A percentile compares a stretch with the other conserved stretches of the same genome.
Evolutionary conservation across 2,888 invertebrate species (phyloP).

Genomic region (Machimus rusticus): DNA sequence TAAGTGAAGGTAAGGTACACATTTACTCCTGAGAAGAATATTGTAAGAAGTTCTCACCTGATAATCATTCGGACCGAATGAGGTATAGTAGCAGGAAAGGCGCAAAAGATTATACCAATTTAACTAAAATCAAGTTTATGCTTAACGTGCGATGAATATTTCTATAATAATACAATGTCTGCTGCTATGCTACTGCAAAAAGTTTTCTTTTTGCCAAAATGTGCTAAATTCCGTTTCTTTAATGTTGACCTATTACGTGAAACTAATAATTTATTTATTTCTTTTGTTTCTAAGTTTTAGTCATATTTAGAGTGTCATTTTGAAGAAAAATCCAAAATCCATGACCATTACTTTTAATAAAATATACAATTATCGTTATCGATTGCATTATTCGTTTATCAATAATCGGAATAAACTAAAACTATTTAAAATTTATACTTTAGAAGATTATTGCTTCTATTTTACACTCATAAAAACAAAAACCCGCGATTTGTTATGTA

Average conservation of each 20-base stretch:
- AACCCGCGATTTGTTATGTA: neutral
- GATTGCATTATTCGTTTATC: too few species aligned
- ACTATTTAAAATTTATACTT: too few species aligned
- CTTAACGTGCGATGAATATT: neutral
- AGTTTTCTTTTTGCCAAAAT: neutral
- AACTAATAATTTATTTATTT: neutral
- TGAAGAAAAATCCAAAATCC: too few species aligned
- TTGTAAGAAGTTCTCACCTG: neutral
- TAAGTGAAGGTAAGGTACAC: neutral
- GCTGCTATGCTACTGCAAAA: neutral
- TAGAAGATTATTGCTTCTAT: too few species aligned
- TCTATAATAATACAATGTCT: neutral
- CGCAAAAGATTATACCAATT: neutral
- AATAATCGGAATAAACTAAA: too few species aligned
- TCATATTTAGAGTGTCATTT: too few species aligned
- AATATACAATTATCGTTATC: too few species aligned
- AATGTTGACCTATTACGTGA: neutral
- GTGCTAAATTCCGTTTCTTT: neutral
- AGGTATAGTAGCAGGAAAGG: neutral
- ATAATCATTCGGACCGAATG: neutral
- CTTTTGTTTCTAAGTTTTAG: neutral
- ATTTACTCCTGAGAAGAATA: conserved; percentile 21
- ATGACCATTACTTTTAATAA: too few species aligned
- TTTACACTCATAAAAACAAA: too few species aligned
- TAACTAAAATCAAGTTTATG: neutral